Evolutionary conservation across 2,797 vertebrate species (phyloP).

Genomic region (Lutra lutra): DNA sequence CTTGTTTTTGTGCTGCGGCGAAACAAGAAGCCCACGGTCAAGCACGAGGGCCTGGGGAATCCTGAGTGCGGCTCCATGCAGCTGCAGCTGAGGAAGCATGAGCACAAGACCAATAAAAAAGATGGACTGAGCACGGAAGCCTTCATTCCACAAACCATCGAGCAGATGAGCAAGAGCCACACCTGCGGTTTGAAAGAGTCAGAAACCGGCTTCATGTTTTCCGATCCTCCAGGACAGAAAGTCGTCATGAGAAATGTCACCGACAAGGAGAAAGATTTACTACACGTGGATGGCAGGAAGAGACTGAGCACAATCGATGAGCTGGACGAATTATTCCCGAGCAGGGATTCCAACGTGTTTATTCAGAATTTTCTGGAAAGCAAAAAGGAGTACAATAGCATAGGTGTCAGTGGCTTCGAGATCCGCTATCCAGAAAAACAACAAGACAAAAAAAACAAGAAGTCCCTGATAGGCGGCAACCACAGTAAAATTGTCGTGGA

Average conservation of each 20-base stretch:
- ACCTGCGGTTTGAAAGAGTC: conserved; percentile 96
- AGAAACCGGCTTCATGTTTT: conserved; percentile 94
- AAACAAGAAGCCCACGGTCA: conserved; percentile 95
- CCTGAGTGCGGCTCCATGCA: conserved; percentile 96
- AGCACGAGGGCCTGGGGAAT: conserved; percentile 95
- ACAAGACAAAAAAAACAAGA: conserved; percentile 97
- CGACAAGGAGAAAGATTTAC: conserved; percentile 95
- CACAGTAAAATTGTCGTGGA: conserved; percentile 99
- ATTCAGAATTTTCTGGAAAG: conserved; percentile 97
- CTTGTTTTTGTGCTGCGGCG: conserved; percentile 97
- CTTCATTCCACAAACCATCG: conserved; percentile 99
- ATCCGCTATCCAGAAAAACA: conserved; percentile 98
- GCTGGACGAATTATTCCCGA: conserved; percentile 96
- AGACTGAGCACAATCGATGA: conserved; percentile 99
- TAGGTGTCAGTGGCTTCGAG: conserved; percentile 98
- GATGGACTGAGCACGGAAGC: conserved; percentile 94
- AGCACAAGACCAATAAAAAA: conserved; percentile 94
- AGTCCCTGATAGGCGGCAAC: conserved; percentile 97
- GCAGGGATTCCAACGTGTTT: conserved; percentile 96
- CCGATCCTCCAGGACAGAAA: conserved; percentile 95
- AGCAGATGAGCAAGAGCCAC: conserved; percentile 98
- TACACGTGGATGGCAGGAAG: conserved; percentile 95
- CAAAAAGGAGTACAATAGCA: conserved; percentile 98
- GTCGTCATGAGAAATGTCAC: conserved; percentile 92
- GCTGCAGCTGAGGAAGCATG: conserved; percentile 93